Evolutionary conservation across 2,797 vertebrate species (phyloP).

Genomic region (Microcaecilia unicolor): DNA sequence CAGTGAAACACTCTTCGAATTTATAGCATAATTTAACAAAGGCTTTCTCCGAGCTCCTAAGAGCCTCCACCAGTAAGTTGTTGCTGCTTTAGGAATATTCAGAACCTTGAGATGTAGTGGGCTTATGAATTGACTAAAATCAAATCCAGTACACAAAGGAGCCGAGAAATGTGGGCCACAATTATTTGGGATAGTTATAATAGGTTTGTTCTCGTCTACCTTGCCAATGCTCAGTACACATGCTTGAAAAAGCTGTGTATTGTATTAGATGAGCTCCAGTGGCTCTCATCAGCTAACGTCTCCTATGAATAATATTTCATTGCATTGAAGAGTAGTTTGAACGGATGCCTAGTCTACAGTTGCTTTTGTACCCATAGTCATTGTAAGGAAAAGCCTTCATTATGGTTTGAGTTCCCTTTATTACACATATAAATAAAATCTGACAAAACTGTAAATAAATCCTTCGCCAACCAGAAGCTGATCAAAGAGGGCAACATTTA

Average conservation of each 20-base stretch:
- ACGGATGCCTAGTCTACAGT: constrained; percentile 2
- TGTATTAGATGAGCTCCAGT: constrained; percentile 1
- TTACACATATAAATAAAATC: constrained; percentile 44
- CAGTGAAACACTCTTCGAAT: too few species aligned
- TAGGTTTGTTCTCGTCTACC: background rate
- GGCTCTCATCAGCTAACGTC: constrained; percentile 3
- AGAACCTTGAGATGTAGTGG: too few species aligned
- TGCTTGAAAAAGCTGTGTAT: background rate
- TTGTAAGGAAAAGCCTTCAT: constrained; percentile 39
- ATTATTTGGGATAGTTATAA: constrained; percentile 13
- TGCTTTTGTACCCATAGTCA: constrained; percentile 26
- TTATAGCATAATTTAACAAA: too few species aligned
- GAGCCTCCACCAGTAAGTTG: too few species aligned
- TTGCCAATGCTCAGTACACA: constrained; percentile 5
- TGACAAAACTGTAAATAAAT: constrained; percentile 44
- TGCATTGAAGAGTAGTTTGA: constrained; percentile 1
- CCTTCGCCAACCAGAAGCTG: constrained; percentile 32
- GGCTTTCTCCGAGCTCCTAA: too few species aligned
- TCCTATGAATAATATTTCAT: constrained; percentile 11
- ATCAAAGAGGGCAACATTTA: constrained; percentile 46
- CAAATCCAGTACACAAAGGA: constrained; percentile 5
- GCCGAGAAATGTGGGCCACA: constrained; percentile 5
- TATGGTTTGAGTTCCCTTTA: constrained; percentile 28
- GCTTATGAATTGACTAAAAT: constrained; percentile 2
- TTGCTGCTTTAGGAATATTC: too few species aligned